A percentile compares a stretch with the other conserved stretches of the same genome.
phyloP scores from a whole-genome alignment of 2,888 invertebrate genomes.

The Eledone cirrhosa region DNA sequence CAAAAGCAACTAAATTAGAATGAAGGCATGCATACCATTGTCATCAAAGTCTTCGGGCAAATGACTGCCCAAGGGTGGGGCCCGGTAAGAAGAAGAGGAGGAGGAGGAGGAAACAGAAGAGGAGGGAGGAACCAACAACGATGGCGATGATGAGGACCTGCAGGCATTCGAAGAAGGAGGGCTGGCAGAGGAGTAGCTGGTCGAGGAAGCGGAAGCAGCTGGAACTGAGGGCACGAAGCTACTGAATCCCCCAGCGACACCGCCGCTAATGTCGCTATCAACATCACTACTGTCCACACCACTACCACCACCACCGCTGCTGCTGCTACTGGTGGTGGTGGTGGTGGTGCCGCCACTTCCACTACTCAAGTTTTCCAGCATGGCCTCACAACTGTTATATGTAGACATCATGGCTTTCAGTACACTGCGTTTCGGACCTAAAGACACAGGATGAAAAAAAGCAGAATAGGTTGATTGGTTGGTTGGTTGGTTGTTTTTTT shows the following conservation, averaged over 20 bases:
- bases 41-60: conserved; percentile 19
- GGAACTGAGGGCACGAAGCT: background rate
- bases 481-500: too few species aligned
- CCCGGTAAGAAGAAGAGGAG: conserved; percentile 1
- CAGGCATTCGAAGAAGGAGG: background rate
- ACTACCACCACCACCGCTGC: background rate
- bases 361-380: background rate
- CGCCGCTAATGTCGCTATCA: background rate
- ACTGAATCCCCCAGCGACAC: background rate
- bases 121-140: too few species aligned
- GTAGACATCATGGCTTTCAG: conserved; percentile 68
- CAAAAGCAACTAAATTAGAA: background rate
- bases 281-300: background rate
- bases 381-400: conserved; percentile 17
- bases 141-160: too few species aligned
- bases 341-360: background rate
- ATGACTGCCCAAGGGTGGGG: conserved; percentile 11
- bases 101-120: background rate
- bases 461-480: background rate
- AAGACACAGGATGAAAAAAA: conserved; percentile 27
- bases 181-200: background rate
- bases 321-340: background rate
- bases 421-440: conserved; percentile 67
- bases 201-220: conserved; percentile 1
- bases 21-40: conserved; percentile 21